Base-by-base conservation (phyloP, 2,888 invertebrate species). In the Acrocyrtus sp. region DNA sequence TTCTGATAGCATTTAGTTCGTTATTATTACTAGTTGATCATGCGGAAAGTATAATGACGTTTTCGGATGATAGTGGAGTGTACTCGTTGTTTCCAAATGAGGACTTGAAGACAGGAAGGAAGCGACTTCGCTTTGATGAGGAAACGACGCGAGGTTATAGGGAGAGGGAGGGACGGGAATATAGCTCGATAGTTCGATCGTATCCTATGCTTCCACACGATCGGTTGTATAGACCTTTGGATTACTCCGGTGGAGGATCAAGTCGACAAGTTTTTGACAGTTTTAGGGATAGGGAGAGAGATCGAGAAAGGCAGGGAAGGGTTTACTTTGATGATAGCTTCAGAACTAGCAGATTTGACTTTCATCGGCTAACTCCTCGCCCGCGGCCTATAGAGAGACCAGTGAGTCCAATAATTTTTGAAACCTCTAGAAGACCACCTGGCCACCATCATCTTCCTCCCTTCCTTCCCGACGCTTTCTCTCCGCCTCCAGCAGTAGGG, bases 31-130 rank as follows among this genome's bases (percentile, higher is more conserved):
- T 54, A 34, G 45, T 45, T 4, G 29, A 63, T 43, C 54, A 45
- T 63, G 63, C 45, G 15, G 63, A 63, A 15, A 45, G 54, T 5
- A 68, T 77, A 24, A 77, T 76, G 77, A 76, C 75, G 22, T 74
- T 77, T 67, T 69, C 67, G 6, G 47, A 51, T 0, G 74, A 76
- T 0, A 45, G 56, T 34, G 78, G 80, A 5, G 74, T 75, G 17
- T 80, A 80, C 45, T 79, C 79, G 4, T 41, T 80, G 12, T 80
- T 80, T 54, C 80, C 80, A 1, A 60, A 80, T 48, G 80, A 80
- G 58, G 80, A 80, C 53, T 74, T 80, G 27, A 67, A 72, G 45
- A 80, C 80, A 15, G 80, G 80, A 10, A 70, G 67, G 53, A 74
- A 75, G 48, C 27, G 60, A 29, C 26, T 76, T 53, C 70, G 76